Base-by-base conservation (phyloP, 2,888 invertebrate species). In the Leucophora obtusa region DNA sequence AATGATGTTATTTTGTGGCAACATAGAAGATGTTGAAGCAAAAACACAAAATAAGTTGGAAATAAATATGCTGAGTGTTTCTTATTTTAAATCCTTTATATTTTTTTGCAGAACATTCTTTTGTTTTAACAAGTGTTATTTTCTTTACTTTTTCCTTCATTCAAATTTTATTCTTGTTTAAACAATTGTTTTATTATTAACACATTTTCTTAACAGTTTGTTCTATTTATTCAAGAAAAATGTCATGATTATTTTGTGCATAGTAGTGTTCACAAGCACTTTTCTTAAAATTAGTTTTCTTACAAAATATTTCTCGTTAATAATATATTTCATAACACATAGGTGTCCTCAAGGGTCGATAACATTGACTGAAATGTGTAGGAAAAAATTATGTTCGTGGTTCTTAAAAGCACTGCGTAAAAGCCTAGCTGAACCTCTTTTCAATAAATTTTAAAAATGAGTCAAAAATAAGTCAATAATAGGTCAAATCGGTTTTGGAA, bases 1-100 rank as follows among this genome's bases (percentile, higher is more conserved):
- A 66, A 62, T 75, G 62, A 75, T 69, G 56, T 63, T 38, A 63
- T 58, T 24, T 75, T 62, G 69, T 75, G 69, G 69, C 62, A 63
- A 62, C 56, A 1, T 2, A n/a, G 43, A 1, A 14, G 38, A 47
- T n/a, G 43, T 47, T n/a, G 43, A 1, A 28, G 28, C 28, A 28
- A 47, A 1, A 47, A 14, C n/a, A n/a, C n/a, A n/a, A n/a, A n/a
- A n/a, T n/a, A 11, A 11, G 10, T 38, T 38, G 11, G 38, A 38
- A 38, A 38, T 38, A 38, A 47, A 47, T 47, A 47, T 47, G 43
- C n/a, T 47, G 43, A 47, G 43, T 47, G 43, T 47, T 47, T 47
- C 43, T 47, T 58, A 18, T 54, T 62, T 33, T n/a, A 72, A n/a
- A 43, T 71, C 18, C n/a, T 54, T 54, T 24, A 7, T 54, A 47